These are phyloP conservation scores for Podarcis lilfordi DNA, from an alignment of 2,797 vertebrate species.

Conservation along the genomic window DNA sequence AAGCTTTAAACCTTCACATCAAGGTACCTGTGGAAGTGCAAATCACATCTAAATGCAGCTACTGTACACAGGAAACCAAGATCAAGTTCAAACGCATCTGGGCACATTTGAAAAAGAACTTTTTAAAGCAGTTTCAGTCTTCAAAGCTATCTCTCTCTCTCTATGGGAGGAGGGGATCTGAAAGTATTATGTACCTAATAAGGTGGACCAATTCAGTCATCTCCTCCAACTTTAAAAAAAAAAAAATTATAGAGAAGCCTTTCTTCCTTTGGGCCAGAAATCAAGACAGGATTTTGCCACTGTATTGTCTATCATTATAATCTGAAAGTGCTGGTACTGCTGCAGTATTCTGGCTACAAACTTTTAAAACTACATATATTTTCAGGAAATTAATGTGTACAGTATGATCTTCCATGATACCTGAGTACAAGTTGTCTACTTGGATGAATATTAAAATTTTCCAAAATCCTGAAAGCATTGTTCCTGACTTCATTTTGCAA, in stretches of 20 bases:
- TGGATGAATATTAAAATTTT: slow-evolving; percentile 51
- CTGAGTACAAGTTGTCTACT: slow-evolving; percentile 48
- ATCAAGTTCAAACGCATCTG: slow-evolving; percentile 72
- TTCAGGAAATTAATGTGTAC: neutral
- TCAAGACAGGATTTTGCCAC: slow-evolving; percentile 43
- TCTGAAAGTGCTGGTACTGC: slow-evolving; percentile 11
- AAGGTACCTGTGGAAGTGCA: slow-evolving; percentile 62
- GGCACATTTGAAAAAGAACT: slow-evolving; percentile 64
- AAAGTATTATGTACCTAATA: slow-evolving; percentile 66
- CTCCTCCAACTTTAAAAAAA: slow-evolving; percentile 41
- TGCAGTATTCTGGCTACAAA: neutral
- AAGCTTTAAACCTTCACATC: slow-evolving; percentile 59
- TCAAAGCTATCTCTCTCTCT: slow-evolving; percentile 72
- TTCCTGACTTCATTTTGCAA: neutral
- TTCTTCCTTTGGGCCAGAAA: too few species aligned
- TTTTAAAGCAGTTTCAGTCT: slow-evolving; percentile 67
- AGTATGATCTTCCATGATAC: neutral
- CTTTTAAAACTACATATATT: slow-evolving; percentile 9
- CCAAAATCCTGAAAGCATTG: slow-evolving; percentile 47
- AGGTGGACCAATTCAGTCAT: slow-evolving; percentile 55
- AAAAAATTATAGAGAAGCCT: slow-evolving; percentile 1
- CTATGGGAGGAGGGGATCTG: slow-evolving; percentile 37
- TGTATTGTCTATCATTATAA: slow-evolving; percentile 33
- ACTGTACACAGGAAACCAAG: slow-evolving; percentile 67
- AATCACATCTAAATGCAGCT: slow-evolving; percentile 58